Base-by-base conservation (phyloP, 2,888 invertebrate genomes). In the Cheilosia pagana region DNA sequence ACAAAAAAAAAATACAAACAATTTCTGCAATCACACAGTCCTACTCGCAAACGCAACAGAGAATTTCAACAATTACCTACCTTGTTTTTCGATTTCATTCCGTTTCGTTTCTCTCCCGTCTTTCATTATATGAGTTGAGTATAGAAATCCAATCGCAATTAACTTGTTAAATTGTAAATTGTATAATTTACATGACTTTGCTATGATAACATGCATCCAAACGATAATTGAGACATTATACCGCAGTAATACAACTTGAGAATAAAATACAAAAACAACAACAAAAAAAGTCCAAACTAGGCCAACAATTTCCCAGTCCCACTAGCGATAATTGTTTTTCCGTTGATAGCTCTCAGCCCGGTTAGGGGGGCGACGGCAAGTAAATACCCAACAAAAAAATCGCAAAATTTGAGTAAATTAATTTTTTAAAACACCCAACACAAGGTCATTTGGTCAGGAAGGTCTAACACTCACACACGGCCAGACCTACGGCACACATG, bases 361-460 rank as follows among this genome's bases (percentile, higher is more conserved):
- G n/a, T 31, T 25, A 48, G 19, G 19, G 28, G 28, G 28, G 2
- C 8, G 28, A 28, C 28, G 8, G 8, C 28, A 8, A 28, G 28
- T 28, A 28, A 28, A 28, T 16, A 43, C 12, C 19, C 41, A 35
- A 19, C 6, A 16, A 10, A 60, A 39, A 35, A 59, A 70, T 62
- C 70, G 39, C 52, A 75, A 70, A 85, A 79, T 71, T 79, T 85
- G 70, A 83, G 74, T 70, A 60, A 83, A 79, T 79, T 67, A 65
- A 63, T 85, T 83, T 79, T 75, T 82, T 59, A 28, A 85, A 78
- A 53, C 75, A 65, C 70, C 75, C 71, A 75, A 60, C 76, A 72
- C 85, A 86, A 86, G 85, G 85, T 86, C 85, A 86, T 77, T 86
- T 81, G 85, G 85, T 81, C 85, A 86, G 85, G 81, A 86, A 86